These are phyloP conservation scores for Hesperia comma DNA, from an alignment of 2,888 invertebrate species.

Conservation along the genomic window DNA sequence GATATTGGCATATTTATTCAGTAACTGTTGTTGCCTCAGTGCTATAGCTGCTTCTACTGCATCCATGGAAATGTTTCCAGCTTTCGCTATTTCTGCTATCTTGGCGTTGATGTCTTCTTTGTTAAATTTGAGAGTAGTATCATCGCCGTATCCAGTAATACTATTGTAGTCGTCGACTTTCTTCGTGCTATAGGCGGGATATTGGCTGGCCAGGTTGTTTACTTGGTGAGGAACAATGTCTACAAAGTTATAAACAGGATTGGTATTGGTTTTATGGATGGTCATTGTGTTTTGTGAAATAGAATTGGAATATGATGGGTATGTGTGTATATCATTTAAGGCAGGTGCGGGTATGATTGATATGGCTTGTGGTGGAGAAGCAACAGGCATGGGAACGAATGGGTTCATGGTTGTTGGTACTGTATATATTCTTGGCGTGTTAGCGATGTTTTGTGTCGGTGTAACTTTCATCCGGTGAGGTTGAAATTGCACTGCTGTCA, in stretches of 20 bases:
- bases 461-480: conserved; percentile 61
- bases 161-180: conserved; percentile 78
- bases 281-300: conserved; percentile 57
- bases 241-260: conserved; percentile 80
- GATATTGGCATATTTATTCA: conserved; percentile 83
- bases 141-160: conserved; percentile 77
- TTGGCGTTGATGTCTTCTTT: conserved; percentile 77
- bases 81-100: conserved; percentile 84
- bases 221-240: conserved; percentile 78
- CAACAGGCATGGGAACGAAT: conserved; percentile 74
- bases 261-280: conserved; percentile 65
- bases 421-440: conserved; percentile 65
- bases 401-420: conserved; percentile 84
- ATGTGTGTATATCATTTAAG: conserved; percentile 66
- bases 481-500: conserved; percentile 71
- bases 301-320: conserved; percentile 54
- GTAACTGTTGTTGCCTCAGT: conserved; percentile 87
- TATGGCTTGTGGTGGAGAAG: conserved; percentile 59
- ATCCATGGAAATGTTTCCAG: conserved; percentile 91
- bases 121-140: conserved; percentile 68
- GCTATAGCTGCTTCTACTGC: conserved; percentile 90
- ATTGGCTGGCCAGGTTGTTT: conserved; percentile 66
- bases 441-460: conserved; percentile 64
- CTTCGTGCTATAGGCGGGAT: conserved; percentile 71
- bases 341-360: conserved; percentile 69